Conservation (phyloP, 92 coral and sea anemone species). For the Zoanthus solanderi region DNA sequence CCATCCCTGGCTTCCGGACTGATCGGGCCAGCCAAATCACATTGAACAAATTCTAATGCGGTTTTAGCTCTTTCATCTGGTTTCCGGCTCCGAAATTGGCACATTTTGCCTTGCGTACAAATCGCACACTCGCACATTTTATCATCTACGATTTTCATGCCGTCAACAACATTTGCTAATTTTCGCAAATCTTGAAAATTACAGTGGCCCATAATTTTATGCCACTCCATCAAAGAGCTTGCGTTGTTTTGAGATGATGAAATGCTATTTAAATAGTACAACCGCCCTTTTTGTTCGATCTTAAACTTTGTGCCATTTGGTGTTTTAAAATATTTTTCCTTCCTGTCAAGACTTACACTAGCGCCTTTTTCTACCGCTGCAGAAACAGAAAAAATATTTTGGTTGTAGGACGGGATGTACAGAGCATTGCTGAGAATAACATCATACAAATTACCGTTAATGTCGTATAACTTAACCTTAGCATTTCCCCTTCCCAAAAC, state of each 20-base stretch:
- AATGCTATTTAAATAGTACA: not conserved
- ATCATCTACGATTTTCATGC: conserved; percentile 54
- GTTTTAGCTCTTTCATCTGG: conserved; percentile 58
- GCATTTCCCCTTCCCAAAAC: conserved; percentile 22
- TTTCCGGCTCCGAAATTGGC: conserved; percentile 19
- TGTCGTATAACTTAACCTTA: not conserved
- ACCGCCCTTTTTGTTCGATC: not conserved
- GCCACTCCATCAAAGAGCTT: not conserved
- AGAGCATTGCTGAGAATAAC: conserved; percentile 6
- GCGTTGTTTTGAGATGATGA: not conserved
- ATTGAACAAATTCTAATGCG: conserved; percentile 55
- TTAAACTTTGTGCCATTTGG: not conserved
- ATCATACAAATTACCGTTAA: conserved; percentile 3
- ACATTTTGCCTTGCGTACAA: conserved; percentile 53
- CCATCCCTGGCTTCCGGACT: conserved; percentile 54
- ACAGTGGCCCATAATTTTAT: not conserved
- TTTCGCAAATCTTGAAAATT: conserved; percentile 11
- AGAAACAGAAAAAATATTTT: conserved; percentile 6
- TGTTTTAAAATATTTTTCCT: not conserved
- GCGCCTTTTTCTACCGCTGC: conserved; percentile 2
- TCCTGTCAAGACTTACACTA: not conserved
- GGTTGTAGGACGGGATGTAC: conserved; percentile 32
- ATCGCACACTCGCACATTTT: conserved; percentile 45
- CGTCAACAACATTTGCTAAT: conserved; percentile 54
- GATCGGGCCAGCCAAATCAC: conserved; percentile 60